Conservation (phyloP, 1,140 invertebrate genomes). For the Pogonomyrmex barbatus region DNA sequence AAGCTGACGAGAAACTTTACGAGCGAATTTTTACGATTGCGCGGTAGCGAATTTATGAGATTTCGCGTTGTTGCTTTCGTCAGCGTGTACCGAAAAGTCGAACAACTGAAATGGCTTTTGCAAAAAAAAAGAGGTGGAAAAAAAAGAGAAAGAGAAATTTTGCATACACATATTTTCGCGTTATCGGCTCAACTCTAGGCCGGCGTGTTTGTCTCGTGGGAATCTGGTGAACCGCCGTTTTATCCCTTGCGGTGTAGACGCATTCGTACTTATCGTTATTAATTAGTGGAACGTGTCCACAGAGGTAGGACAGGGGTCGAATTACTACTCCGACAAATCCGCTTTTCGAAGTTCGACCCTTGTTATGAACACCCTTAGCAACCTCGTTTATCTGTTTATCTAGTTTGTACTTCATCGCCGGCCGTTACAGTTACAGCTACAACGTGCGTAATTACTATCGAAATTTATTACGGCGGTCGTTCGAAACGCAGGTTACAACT, state of each 20-base stretch:
- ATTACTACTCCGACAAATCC: slow-evolving; percentile 77
- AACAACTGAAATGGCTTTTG: slow-evolving; percentile 52
- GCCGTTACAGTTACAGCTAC: slow-evolving; percentile 40
- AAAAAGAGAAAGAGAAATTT: slow-evolving; percentile 28
- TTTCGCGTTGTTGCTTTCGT: slow-evolving; percentile 60
- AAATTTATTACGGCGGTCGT: slow-evolving; percentile 47
- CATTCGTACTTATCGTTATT: slow-evolving; percentile 83
- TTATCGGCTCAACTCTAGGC: slow-evolving; percentile 67
- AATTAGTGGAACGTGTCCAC: slow-evolving; percentile 77
- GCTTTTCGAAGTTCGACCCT: slow-evolving; percentile 68
- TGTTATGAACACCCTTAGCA: slow-evolving; percentile 46
- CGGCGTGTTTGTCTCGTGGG: slow-evolving; percentile 65
- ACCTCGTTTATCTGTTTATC: slow-evolving; percentile 66
- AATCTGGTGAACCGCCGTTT: slow-evolving; percentile 73
- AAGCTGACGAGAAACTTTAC: slow-evolving; percentile 28
- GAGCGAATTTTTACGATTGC: slow-evolving; percentile 45
- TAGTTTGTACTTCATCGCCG: slow-evolving; percentile 58
- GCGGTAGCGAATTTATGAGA: slow-evolving; percentile 52
- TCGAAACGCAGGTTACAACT: slow-evolving; percentile 14
- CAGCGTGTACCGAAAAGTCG: slow-evolving; percentile 55
- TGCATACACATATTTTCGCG: slow-evolving; percentile 64
- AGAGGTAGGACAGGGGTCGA: slow-evolving; percentile 74
- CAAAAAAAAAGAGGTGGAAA: neutral
- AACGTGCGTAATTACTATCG: slow-evolving; percentile 60
- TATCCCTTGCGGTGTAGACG: slow-evolving; percentile 82